Conservation (phyloP, 2,113 vertebrate genomes). For the Sorex araneus region DNA sequence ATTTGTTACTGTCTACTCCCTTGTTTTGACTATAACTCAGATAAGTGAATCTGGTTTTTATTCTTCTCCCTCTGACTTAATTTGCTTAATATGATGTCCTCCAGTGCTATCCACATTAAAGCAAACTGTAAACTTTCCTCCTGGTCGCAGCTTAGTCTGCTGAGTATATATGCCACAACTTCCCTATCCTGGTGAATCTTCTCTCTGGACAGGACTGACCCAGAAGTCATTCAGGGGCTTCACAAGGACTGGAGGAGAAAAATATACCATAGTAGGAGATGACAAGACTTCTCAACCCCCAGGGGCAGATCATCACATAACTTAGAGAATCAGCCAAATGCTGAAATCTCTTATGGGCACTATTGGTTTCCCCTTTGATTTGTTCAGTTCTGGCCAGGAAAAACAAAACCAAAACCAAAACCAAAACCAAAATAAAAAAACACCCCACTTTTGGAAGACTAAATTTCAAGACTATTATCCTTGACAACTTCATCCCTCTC, state of each 20-base stretch:
- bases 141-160: too few relatives aligned
- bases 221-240: not conserved
- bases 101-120: too few relatives aligned
- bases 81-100: too few relatives aligned
- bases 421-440: not conserved
- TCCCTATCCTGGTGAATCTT: not conserved
- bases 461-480: not conserved
- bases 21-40: not conserved
- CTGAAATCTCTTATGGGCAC: not conserved
- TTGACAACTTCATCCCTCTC: not conserved
- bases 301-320: not conserved
- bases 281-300: not conserved
- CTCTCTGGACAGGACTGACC: too few relatives aligned
- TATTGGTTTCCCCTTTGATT: conserved; percentile 12
- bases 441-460: not conserved
- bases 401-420: too few relatives aligned
- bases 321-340: conserved; percentile 14
- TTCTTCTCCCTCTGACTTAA: too few relatives aligned
- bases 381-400: not conserved
- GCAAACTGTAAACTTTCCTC: too few relatives aligned
- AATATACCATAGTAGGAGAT: not conserved
- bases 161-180: too few relatives aligned
- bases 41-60: too few relatives aligned
- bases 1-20: not conserved
- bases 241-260: not conserved